A percentile compares a stretch with the other conserved stretches of the same genome.
Conservation (phyloP, 2,113 vertebrate genomes). For the Sinocyclocheilus rhinocerous region DNA sequence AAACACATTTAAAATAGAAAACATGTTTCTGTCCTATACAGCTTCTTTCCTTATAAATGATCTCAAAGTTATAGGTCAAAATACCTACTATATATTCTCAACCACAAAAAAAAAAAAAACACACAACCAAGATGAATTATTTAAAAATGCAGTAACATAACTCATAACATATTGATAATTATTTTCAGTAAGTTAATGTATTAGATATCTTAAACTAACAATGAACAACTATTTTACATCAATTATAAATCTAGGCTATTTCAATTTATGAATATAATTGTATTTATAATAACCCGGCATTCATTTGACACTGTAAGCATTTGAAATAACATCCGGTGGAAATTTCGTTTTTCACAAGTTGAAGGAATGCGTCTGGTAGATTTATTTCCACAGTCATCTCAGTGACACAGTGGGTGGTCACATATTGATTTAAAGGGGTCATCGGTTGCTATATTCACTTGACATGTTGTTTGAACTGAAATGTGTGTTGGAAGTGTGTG, state of each 20-base stretch:
- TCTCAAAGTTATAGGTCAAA: background rate
- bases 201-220: too few relatives aligned
- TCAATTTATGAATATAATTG: too few relatives aligned
- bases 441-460: too few relatives aligned
- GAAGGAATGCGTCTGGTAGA: background rate
- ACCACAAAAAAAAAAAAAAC: background rate
- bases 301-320: too few relatives aligned
- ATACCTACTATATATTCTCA: background rate
- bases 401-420: too few relatives aligned
- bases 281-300: too few relatives aligned
- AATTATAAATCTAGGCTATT: too few relatives aligned
- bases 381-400: background rate
- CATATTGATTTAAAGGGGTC: too few relatives aligned
- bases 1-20: conserved; percentile 5
- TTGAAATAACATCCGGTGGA: background rate
- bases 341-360: background rate
- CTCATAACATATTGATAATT: background rate
- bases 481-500: too few relatives aligned
- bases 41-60: background rate
- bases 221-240: too few relatives aligned
- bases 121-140: too few relatives aligned
- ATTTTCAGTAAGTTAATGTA: background rate
- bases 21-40: background rate
- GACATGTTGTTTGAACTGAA: too few relatives aligned
- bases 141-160: background rate